A percentile compares a stretch with the other conserved stretches of the same genome.
These are phyloP conservation scores for Nothobranchius furzeri DNA, from an alignment of 2,113 vertebrate genomes.

Conservation along the genomic window DNA sequence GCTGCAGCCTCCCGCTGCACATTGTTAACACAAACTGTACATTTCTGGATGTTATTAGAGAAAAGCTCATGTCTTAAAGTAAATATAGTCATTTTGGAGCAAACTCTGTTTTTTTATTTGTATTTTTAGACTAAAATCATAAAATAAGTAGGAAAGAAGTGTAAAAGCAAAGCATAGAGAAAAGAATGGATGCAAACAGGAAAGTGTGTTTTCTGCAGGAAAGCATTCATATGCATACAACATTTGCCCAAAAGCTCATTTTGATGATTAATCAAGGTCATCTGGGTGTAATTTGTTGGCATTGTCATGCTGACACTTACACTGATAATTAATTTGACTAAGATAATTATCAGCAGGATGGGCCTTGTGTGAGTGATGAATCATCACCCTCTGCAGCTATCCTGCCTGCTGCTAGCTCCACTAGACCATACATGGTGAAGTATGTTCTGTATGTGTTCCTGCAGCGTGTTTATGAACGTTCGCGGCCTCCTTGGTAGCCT, in stretches of 20 bases:
- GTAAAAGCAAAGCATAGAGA: neutral
- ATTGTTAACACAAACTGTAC: conserved; percentile 5
- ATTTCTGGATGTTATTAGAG: neutral
- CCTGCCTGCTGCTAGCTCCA: conserved; percentile 41
- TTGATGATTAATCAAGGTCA: conserved; percentile 72
- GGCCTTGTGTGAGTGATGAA: conserved; percentile 60
- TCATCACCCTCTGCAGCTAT: conserved; percentile 55
- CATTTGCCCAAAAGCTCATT: conserved; percentile 60
- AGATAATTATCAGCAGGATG: conserved; percentile 70
- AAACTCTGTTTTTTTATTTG: neutral
- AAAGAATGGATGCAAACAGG: conserved; percentile 41
- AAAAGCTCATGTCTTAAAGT: neutral
- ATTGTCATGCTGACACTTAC: conserved; percentile 63
- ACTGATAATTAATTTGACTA: conserved; percentile 70
- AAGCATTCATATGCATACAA: conserved; percentile 42
- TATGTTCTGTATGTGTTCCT: conserved; percentile 31
- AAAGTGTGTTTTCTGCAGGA: conserved; percentile 29
- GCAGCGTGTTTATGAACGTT: conserved; percentile 21
- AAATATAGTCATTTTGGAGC: no score
- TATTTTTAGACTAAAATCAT: conserved; percentile 26
- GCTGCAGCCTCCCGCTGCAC: conserved; percentile 1
- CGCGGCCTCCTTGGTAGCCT: conserved; percentile 4
- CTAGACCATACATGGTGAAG: conserved; percentile 20
- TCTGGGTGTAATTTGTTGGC: conserved; percentile 66
- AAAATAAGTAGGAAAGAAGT: conserved; percentile 9